Conservation (phyloP, 64 coral and sea anemone genomes). For the Anthopleura sola region DNA sequence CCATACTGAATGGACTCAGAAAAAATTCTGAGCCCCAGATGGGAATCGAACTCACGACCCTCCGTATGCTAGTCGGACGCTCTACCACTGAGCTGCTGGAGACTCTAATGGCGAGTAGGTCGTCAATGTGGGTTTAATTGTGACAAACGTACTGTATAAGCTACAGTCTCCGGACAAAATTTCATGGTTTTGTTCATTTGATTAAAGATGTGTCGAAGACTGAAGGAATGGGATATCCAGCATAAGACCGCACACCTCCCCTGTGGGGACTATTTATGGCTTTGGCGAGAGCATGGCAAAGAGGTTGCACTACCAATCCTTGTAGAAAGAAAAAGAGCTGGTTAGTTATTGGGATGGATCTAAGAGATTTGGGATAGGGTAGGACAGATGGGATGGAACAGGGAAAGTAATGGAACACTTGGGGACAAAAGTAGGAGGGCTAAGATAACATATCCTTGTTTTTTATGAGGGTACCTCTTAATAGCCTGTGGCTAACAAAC, state of each 20-base stretch:
- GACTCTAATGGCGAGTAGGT: too few relatives aligned
- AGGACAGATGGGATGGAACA: not conserved
- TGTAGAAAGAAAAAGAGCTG: slow-evolving; percentile 60
- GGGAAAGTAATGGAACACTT: not conserved
- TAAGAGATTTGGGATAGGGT: not conserved
- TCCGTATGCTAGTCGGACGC: too few relatives aligned
- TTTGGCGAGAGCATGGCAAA: slow-evolving; percentile 43
- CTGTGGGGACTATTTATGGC: slow-evolving; percentile 70
- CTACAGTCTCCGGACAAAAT: too few relatives aligned
- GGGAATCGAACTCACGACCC: too few relatives aligned
- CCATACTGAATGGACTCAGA: not conserved
- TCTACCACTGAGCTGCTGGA: too few relatives aligned
- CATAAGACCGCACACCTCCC: slow-evolving; percentile 51
- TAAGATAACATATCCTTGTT: too few relatives aligned
- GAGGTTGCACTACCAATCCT: slow-evolving; percentile 50
- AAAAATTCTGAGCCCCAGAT: too few relatives aligned
- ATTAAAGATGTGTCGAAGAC: slow-evolving; percentile 48
- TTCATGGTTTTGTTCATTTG: not conserved
- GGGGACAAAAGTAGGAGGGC: too few relatives aligned
- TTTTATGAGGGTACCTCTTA: too few relatives aligned
- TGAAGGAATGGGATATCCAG: slow-evolving; percentile 52
- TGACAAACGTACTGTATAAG: too few relatives aligned
- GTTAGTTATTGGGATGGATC: not conserved
- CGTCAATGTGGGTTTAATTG: too few relatives aligned
- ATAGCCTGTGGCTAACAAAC: too few relatives aligned